These are phyloP conservation scores for Luperina testacea DNA, from an alignment of 2,888 invertebrate species.

Conservation along the genomic window DNA sequence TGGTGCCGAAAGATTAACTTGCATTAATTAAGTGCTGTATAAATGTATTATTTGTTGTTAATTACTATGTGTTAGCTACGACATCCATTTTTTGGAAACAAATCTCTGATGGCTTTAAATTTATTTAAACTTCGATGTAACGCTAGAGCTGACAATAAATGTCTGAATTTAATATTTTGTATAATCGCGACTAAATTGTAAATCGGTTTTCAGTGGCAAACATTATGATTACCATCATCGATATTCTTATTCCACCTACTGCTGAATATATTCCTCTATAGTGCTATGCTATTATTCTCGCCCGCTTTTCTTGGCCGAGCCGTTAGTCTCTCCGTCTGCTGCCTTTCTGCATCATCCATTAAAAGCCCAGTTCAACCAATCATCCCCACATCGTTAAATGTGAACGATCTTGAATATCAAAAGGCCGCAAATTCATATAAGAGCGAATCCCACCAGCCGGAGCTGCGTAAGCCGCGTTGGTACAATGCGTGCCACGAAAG, in stretches of 20 bases:
- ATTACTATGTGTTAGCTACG: conserved; percentile 38
- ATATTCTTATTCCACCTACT: not conserved
- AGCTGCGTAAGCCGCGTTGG: not conserved
- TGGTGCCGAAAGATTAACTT: conserved; percentile 15
- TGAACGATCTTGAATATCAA: conserved; percentile 1
- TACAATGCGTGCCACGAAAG: too few species aligned
- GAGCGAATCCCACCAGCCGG: not conserved
- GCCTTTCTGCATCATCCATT: not conserved
- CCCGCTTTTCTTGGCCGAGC: not conserved
- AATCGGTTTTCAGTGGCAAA: conserved; percentile 8
- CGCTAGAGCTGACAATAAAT: conserved; percentile 34
- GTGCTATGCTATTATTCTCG: not conserved
- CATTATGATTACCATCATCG: not conserved
- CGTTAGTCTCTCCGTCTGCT: not conserved
- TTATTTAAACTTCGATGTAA: conserved; percentile 21
- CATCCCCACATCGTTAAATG: not conserved
- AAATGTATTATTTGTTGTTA: conserved; percentile 37
- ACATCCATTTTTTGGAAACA: conserved; percentile 26
- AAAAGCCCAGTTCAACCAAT: not conserved
- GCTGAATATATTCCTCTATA: not conserved
- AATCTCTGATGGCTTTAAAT: conserved; percentile 47
- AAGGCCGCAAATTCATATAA: not conserved
- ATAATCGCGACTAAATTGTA: conserved; percentile 1
- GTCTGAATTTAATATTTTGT: conserved; percentile 12
- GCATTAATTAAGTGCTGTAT: conserved; percentile 59